phyloP scores from a whole-genome alignment of 2,888 invertebrate species.

The Eumacrocentrus americanus region DNA sequence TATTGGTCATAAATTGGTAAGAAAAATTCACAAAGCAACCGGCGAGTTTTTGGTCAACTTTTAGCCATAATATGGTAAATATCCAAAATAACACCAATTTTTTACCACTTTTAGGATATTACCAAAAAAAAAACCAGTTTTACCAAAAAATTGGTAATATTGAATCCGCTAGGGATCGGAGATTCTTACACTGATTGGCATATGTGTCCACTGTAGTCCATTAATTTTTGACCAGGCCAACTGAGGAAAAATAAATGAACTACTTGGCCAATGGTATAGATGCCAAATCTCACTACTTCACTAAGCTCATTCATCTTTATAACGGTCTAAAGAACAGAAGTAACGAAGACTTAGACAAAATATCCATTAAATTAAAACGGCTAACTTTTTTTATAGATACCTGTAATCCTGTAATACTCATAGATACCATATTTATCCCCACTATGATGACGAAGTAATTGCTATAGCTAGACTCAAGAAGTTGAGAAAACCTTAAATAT shows the following conservation, averaged over 20 bases:
- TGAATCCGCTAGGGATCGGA: not conserved
- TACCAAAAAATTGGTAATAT: no score
- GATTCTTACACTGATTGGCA: not conserved
- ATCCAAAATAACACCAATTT: not conserved
- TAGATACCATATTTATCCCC: constrained; percentile 6
- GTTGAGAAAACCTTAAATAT: not conserved
- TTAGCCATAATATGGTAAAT: no score
- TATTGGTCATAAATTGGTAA: no score
- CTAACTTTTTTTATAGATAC: not conserved
- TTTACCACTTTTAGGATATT: no score
- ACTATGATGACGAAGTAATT: constrained; percentile 1
- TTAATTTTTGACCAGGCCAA: constrained; percentile 15
- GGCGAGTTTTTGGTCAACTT: no score
- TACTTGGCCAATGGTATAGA: constrained; percentile 6
- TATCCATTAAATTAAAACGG: not conserved
- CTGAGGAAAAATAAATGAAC: constrained; percentile 23
- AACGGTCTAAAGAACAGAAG: constrained; percentile 3
- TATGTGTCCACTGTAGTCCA: constrained; percentile 4
- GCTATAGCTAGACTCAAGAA: constrained; percentile 6
- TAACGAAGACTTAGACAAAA: no score
- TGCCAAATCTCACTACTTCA: constrained; percentile 13
- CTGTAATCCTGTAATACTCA: constrained; percentile 21
- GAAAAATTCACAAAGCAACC: no score
- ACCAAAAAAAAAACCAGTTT: no score
- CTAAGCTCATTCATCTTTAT: constrained; percentile 8